A percentile compares a stretch with the other conserved stretches of the same genome.
Evolutionary conservation across 2,113 vertebrate species (phyloP).

Genomic region (Apodemus sylvaticus): DNA sequence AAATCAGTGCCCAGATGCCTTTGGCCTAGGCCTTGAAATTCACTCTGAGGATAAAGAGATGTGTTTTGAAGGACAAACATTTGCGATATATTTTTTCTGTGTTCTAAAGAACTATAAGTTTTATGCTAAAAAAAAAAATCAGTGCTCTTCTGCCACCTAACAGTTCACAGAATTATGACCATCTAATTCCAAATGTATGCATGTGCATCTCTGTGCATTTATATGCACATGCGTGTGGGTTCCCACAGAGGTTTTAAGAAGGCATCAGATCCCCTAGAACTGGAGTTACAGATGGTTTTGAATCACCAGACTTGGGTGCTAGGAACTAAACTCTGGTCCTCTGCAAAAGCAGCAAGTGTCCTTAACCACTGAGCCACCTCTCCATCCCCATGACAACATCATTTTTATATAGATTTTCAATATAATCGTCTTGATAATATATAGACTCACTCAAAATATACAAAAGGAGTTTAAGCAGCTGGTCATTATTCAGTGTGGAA

Average conservation of each 20-base stretch:
- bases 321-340: neutral
- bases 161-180: neutral
- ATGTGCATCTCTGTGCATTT: neutral
- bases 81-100: neutral
- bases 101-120: neutral
- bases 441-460: slow-evolving; percentile 39
- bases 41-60: neutral
- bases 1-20: no score
- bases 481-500: neutral
- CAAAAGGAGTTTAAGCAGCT: neutral
- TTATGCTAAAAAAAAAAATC: neutral
- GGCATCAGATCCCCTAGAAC: neutral
- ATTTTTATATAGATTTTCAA: neutral
- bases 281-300: neutral
- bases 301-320: neutral
- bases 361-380: neutral
- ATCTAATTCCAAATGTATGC: neutral
- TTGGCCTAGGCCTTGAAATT: neutral
- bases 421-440: neutral
- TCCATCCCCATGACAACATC: neutral
- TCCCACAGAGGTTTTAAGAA: neutral
- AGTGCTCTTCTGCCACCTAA: neutral
- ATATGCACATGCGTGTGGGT: neutral
- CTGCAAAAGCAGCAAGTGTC: neutral
- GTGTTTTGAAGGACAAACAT: neutral